Conservation (phyloP, 2,113 vertebrate genomes). For the Sylvilagus bachmani region DNA sequence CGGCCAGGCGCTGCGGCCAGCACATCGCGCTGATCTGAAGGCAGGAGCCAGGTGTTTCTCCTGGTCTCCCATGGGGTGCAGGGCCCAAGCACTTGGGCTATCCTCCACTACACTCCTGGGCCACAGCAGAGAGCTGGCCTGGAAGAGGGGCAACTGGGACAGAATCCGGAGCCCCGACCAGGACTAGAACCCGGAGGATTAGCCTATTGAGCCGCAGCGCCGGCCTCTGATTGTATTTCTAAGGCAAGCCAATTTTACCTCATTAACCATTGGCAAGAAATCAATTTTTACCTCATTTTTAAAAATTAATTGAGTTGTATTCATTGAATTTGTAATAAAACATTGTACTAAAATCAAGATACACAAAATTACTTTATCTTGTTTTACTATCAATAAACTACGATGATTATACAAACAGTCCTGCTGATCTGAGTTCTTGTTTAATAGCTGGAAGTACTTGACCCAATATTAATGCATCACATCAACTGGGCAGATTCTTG, state of each 20-base stretch:
- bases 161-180: too few species aligned
- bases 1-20: too few species aligned
- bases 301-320: constrained; percentile 49
- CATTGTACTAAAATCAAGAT: constrained; percentile 27
- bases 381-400: neutral
- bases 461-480: neutral
- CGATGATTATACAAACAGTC: neutral
- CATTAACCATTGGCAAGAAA: constrained; percentile 45
- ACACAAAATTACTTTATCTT: neutral
- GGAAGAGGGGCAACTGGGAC: too few species aligned
- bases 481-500: neutral
- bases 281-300: constrained; percentile 56
- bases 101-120: too few species aligned
- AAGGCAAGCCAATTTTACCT: constrained; percentile 22
- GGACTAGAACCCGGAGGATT: too few species aligned
- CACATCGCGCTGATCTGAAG: too few species aligned
- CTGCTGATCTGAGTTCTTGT: neutral
- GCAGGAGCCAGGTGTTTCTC: too few species aligned
- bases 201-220: too few species aligned
- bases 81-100: too few species aligned
- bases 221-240: neutral
- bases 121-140: too few species aligned
- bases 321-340: constrained; percentile 41
- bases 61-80: too few species aligned
- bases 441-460: neutral